These are phyloP conservation scores for Cynopterus brachyotis DNA, from an alignment of 2,113 vertebrate species.

Conservation along the genomic window DNA sequence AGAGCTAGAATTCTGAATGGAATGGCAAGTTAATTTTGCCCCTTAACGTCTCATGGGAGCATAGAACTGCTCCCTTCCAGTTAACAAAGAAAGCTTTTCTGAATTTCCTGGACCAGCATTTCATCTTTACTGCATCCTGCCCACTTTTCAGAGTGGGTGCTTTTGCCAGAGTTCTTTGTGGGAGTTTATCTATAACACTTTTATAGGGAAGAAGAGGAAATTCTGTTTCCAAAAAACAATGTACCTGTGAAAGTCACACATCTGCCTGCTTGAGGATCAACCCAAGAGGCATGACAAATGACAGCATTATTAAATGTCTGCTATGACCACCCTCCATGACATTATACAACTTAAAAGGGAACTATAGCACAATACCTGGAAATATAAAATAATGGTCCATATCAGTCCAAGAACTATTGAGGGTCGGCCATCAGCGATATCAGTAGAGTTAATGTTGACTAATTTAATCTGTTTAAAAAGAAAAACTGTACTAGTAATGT, in stretches of 20 bases:
- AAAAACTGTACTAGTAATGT: slow-evolving; percentile 23
- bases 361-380: slow-evolving; percentile 88
- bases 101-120: background rate
- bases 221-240: background rate
- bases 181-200: background rate
- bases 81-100: background rate
- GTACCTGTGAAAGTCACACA: background rate
- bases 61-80: background rate
- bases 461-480: slow-evolving; percentile 92
- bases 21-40: background rate
- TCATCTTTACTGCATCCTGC: background rate
- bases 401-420: slow-evolving; percentile 96
- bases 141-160: background rate
- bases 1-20: background rate
- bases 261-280: background rate
- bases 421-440: slow-evolving; percentile 96
- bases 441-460: slow-evolving; percentile 98
- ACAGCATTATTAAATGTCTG: background rate
- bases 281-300: background rate
- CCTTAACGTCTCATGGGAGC: background rate
- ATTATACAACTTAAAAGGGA: background rate
- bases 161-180: background rate
- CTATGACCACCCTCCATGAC: background rate
- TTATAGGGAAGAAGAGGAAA: background rate
- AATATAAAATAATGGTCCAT: slow-evolving; percentile 99